These are phyloP conservation scores for Homarus americanus DNA, from an alignment of 1,140 invertebrate species.

Conservation along the genomic window DNA sequence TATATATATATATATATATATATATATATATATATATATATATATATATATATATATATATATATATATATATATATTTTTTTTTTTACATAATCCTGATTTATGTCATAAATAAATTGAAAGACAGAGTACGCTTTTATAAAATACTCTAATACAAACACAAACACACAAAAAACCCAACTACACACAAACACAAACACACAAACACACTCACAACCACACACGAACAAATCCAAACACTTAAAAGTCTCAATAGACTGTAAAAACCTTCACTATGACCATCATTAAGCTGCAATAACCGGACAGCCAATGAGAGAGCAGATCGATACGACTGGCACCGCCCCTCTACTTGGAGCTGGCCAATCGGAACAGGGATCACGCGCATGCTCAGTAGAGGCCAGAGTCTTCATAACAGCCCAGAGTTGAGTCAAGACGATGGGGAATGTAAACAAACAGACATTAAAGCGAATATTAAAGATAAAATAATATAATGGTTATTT, in stretches of 20 bases:
- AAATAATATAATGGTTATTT: too few relatives aligned
- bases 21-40: conserved; percentile 40
- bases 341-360: background rate
- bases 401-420: too few relatives aligned
- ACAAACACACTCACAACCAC: background rate
- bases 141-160: background rate
- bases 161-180: too few relatives aligned
- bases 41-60: conserved; percentile 31
- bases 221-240: background rate
- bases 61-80: conserved; percentile 12
- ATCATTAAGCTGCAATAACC: background rate
- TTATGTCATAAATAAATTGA: too few relatives aligned
- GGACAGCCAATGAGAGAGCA: background rate
- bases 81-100: too few relatives aligned
- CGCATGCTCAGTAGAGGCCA: too few relatives aligned
- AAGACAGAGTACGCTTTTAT: too few relatives aligned
- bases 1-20: conserved; percentile 12
- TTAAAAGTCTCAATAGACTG: background rate
- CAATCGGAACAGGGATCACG: background rate
- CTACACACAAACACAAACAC: background rate
- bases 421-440: too few relatives aligned
- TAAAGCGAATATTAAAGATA: too few relatives aligned
- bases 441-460: too few relatives aligned
- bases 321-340: background rate
- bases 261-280: background rate